phyloP scores from a whole-genome alignment of 1,140 invertebrate species.

The Habropoda laboriosa region DNA sequence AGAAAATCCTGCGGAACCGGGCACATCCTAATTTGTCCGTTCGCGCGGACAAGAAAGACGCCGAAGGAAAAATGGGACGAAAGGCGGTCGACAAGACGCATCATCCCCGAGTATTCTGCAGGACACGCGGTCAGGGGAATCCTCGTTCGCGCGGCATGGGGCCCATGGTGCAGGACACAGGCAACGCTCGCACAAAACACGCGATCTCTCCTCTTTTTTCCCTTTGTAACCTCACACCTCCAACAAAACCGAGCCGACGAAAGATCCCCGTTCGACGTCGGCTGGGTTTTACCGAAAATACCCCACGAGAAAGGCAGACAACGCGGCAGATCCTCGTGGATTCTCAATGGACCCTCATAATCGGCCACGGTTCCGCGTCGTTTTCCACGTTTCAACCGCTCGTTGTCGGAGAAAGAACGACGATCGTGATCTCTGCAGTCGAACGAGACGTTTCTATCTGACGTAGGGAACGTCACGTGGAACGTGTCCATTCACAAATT shows the following conservation, averaged over 20 bases:
- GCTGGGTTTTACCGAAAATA: conserved; percentile 66
- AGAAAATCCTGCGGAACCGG: not conserved
- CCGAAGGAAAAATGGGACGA: not conserved
- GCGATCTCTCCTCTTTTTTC: conserved; percentile 66
- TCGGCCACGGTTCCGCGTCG: conserved; percentile 70
- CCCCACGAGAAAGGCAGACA: conserved; percentile 53
- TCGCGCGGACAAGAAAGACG: not conserved
- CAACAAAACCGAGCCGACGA: conserved; percentile 71
- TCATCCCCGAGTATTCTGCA: conserved; percentile 23
- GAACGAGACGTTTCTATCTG: conserved; percentile 10
- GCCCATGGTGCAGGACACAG: conserved; percentile 47
- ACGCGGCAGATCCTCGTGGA: conserved; percentile 37
- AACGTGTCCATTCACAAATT: conserved; percentile 74
- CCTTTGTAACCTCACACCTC: conserved; percentile 80
- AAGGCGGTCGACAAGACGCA: not conserved
- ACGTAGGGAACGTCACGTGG: not conserved
- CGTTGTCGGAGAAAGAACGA: not conserved
- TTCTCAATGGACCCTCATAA: conserved; percentile 72
- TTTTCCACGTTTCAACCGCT: conserved; percentile 38
- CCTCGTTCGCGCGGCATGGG: conserved; percentile 36
- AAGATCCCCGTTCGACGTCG: conserved; percentile 66
- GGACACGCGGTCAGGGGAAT: conserved; percentile 44
- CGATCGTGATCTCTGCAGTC: conserved; percentile 70
- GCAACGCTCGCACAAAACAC: conserved; percentile 67
- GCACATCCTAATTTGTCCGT: conserved; percentile 26